phyloP scores from a whole-genome alignment of 1,140 invertebrate species.

The Steinernema khuongi region DNA sequence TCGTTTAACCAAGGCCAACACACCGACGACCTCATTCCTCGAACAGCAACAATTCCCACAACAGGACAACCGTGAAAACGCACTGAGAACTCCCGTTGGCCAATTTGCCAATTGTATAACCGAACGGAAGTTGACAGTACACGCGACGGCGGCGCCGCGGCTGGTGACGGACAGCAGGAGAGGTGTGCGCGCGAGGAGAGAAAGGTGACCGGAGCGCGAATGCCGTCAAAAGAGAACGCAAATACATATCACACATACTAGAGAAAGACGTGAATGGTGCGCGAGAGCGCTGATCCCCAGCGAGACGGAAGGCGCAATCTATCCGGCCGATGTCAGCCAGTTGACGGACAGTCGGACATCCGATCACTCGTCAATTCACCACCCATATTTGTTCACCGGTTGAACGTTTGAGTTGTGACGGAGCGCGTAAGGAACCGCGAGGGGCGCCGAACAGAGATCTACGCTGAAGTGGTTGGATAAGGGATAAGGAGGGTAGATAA shows the following conservation, averaged over 20 bases:
- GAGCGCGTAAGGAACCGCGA: neutral
- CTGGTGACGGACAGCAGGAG: constrained; percentile 6
- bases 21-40: neutral
- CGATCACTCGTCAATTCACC: constrained; percentile 2
- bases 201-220: neutral
- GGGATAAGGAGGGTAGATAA: neutral
- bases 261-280: constrained; percentile 6
- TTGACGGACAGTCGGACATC: constrained; percentile 15
- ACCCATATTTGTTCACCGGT: constrained; percentile 16
- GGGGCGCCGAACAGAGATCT: neutral
- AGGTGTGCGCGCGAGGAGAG: neutral
- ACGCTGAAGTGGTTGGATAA: neutral
- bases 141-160: neutral
- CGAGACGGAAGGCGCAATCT: constrained; percentile 8
- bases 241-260: constrained; percentile 13
- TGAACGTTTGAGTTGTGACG: neutral
- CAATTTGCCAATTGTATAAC: constrained; percentile 15
- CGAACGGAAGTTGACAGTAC: constrained; percentile 16
- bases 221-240: neutral
- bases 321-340: neutral
- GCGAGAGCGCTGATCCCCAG: neutral
- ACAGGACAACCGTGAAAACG: neutral
- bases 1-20: too few species aligned
- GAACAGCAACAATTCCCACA: neutral
- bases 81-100: neutral